Evolutionary conservation across 2,113 vertebrate species (phyloP), one percentile per base, ranked within the genome.

Genomic region (Nyctereutes procyonoides): DNA sequence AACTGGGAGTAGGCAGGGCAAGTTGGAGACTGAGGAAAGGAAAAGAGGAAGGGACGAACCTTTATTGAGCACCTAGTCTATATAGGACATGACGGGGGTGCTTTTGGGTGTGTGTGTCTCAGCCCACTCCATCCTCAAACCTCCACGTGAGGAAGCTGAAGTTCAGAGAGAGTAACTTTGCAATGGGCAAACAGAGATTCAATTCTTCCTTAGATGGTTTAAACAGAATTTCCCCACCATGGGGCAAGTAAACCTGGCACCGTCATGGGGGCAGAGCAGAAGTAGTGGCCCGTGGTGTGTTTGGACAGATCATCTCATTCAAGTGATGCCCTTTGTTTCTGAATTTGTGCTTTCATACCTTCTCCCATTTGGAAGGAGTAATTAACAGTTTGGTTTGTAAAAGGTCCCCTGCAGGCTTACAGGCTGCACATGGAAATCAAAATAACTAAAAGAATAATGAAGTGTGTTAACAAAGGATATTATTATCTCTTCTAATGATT

Each of bases 401-500:
- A 95, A 97, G 85, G 51, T 96, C 55, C 82, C 88, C 90, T 94
- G 60, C 8, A 56, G 95, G 76, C 76, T 81, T 73, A 38, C 17
- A 79, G 87, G 58, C 93, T 95, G 56, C 3, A 4, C 69, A 56
- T 13, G 14, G 92, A 96, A 81, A 94, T 97, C 69, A 96, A 97
- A 95, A 90, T 96, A 98, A 90, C 6, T 62, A 95, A 93, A 91
- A 77, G 84, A 97, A 84, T 95, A 96, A 93, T 58, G 71, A 97
- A 85, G 92, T 88, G n/a, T 92, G 80, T 92, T 96, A 88, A 69
- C 84, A 90, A 89, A 92, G 60, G 55, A 88, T 93, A 88, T 94
- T 95, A 91, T 98, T 96, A 95, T 95, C 87, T 82, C 48, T 81
- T 96, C 87, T 93, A 90, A 94, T 92, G 92, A 90, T 92, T 96